Conservation (phyloP, 2,797 vertebrate species). For the Vireo griseus region DNA sequence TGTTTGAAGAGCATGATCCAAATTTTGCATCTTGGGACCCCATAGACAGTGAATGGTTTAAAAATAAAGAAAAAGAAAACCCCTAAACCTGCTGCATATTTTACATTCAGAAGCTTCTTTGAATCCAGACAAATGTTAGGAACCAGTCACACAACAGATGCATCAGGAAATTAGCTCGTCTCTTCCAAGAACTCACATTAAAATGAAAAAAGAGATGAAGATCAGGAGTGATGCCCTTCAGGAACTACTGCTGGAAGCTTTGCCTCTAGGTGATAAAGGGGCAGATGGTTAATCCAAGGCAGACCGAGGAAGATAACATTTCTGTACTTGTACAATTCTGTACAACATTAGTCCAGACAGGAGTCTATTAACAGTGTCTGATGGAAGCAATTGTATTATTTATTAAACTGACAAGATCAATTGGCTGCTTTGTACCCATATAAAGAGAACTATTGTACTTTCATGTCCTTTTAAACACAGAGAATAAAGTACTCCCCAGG, state of each 20-base stretch:
- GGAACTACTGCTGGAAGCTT: not conserved
- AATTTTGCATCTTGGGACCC: not conserved
- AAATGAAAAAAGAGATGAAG: constrained; percentile 23
- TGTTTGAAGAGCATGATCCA: not conserved
- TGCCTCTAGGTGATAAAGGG: constrained; percentile 24
- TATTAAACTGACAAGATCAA: constrained; percentile 69
- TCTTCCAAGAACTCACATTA: constrained; percentile 1
- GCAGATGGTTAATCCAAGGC: constrained; percentile 29
- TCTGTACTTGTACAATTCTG: constrained; percentile 45
- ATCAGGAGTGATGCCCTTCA: constrained; percentile 4
- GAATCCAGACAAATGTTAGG: not conserved
- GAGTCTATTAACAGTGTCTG: constrained; percentile 64
- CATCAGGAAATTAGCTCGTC: constrained; percentile 34
- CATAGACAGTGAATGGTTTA: not conserved
- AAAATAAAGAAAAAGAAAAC: not conserved
- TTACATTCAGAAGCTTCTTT: not conserved
- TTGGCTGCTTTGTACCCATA: constrained; percentile 46
- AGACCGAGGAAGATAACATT: not conserved
- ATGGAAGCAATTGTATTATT: constrained; percentile 67
- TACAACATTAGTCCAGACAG: constrained; percentile 60
- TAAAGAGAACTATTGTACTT: constrained; percentile 56
- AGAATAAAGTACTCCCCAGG: constrained; percentile 49
- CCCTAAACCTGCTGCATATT: not conserved
- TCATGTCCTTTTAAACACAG: constrained; percentile 66
- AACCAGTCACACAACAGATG: not conserved